These are phyloP conservation scores for Falco rusticolus DNA, from an alignment of 2,797 vertebrate genomes.

Conservation along the genomic window DNA sequence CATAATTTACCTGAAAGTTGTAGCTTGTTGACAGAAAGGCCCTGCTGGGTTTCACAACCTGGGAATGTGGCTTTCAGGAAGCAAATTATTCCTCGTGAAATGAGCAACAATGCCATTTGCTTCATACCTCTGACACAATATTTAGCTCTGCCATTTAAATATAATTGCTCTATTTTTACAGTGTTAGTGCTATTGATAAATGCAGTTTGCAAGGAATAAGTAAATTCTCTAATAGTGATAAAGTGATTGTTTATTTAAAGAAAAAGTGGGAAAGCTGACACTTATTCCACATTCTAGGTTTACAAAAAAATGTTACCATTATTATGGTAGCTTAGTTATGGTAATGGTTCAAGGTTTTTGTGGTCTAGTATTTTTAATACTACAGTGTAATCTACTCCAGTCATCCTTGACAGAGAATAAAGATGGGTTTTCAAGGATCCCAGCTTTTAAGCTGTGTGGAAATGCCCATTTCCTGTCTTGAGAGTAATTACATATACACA, in stretches of 20 bases:
- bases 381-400: slow-evolving; percentile 10
- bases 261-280: slow-evolving; percentile 12
- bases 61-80: slow-evolving; percentile 67
- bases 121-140: slow-evolving; percentile 76
- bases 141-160: slow-evolving; percentile 75
- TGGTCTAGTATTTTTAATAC: slow-evolving; percentile 53
- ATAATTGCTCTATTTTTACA: slow-evolving; percentile 74
- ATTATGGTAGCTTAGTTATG: not conserved
- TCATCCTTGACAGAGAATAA: slow-evolving; percentile 44
- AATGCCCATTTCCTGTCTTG: slow-evolving; percentile 25
- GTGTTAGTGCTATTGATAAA: slow-evolving; percentile 69
- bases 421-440: slow-evolving; percentile 30
- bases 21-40: slow-evolving; percentile 70
- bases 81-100: slow-evolving; percentile 66
- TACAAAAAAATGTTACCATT: not conserved
- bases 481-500: slow-evolving; percentile 12
- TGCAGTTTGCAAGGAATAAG: slow-evolving; percentile 59
- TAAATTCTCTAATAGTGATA: slow-evolving; percentile 16
- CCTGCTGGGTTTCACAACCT: slow-evolving; percentile 63
- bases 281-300: not conserved
- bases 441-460: slow-evolving; percentile 35
- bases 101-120: slow-evolving; percentile 61
- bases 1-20: slow-evolving; percentile 72
- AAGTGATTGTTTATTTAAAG: slow-evolving; percentile 5
- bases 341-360: not conserved